phyloP scores from a whole-genome alignment of 2,113 vertebrate genomes.

The Lampris incognitus region DNA sequence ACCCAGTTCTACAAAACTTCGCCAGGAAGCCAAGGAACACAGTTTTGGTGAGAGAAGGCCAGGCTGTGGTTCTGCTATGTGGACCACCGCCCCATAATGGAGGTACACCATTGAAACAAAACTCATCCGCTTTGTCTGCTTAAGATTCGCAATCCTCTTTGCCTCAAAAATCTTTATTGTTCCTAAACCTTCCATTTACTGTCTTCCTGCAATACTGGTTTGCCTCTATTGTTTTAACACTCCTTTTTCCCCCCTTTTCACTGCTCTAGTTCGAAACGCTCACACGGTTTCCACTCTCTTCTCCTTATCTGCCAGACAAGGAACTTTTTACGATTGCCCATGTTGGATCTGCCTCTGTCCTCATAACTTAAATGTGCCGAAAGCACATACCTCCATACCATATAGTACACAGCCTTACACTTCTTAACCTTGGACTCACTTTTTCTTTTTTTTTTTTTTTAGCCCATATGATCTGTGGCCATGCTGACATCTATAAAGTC shows the following conservation, averaged over 20 bases:
- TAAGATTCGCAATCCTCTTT: constrained; percentile 39
- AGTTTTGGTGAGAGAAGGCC: constrained; percentile 88
- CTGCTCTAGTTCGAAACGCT: constrained; percentile 12
- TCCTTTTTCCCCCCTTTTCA: constrained; percentile 3
- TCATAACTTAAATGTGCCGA: constrained; percentile 13
- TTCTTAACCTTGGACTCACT: constrained; percentile 69
- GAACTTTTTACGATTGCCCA: constrained; percentile 23
- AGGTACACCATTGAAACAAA: constrained; percentile 78
- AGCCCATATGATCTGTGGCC: constrained; percentile 68
- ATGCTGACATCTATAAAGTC: constrained; percentile 73
- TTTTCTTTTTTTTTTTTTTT: constrained; percentile 20
- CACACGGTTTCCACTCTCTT: constrained; percentile 35
- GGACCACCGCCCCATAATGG: constrained; percentile 85
- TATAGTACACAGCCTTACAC: constrained; percentile 53
- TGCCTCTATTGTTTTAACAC: constrained; percentile 49
- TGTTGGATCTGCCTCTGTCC: constrained; percentile 28
- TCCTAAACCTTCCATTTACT: constrained; percentile 52
- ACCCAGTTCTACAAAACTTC: constrained; percentile 88
- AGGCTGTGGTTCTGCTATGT: constrained; percentile 90
- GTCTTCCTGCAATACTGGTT: constrained; percentile 44
- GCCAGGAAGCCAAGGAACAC: constrained; percentile 83
- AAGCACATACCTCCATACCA: constrained; percentile 45
- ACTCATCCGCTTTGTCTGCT: constrained; percentile 47
- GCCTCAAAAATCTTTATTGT: constrained; percentile 60
- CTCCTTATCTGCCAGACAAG: constrained; percentile 49